Conservation (phyloP, 2,888 invertebrate genomes). For the Oligia fasciuncula region DNA sequence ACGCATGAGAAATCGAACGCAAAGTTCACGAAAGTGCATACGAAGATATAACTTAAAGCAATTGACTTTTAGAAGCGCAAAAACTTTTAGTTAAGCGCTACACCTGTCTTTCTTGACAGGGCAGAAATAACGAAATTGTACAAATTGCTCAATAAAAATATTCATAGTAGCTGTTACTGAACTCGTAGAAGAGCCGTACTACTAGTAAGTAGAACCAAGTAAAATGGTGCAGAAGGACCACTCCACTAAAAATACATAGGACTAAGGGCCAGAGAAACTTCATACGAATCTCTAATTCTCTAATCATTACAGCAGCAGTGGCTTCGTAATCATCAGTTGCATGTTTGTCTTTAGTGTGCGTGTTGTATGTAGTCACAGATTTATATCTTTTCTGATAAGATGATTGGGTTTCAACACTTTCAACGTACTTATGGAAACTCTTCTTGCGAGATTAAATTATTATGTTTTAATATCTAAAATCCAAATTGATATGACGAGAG, state of each 20-base stretch:
- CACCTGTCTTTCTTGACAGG: conserved; percentile 56
- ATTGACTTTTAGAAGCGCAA: not conserved
- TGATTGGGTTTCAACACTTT: not conserved
- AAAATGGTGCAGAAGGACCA: conserved; percentile 20
- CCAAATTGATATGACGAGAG: not conserved
- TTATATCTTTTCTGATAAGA: not conserved
- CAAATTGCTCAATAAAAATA: conserved; percentile 59
- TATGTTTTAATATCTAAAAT: not conserved
- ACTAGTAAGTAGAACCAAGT: conserved; percentile 5
- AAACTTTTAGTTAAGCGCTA: conserved; percentile 10
- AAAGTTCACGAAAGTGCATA: conserved; percentile 12
- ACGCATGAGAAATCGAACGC: not conserved
- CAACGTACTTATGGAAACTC: not conserved
- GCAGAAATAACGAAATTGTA: conserved; percentile 43
- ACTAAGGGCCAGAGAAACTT: not conserved
- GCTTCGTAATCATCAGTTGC: not conserved
- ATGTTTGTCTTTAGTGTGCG: not conserved
- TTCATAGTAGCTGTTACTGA: conserved; percentile 57
- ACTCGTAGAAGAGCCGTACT: conserved; percentile 32
- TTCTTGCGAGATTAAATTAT: not conserved
- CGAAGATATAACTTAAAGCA: not conserved
- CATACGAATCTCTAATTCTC: not conserved
- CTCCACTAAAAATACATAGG: not conserved
- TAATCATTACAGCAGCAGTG: not conserved
- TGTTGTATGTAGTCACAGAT: not conserved